These are phyloP conservation scores for Crenichthys baileyi DNA, from an alignment of 2,797 vertebrate species.

Conservation along the genomic window DNA sequence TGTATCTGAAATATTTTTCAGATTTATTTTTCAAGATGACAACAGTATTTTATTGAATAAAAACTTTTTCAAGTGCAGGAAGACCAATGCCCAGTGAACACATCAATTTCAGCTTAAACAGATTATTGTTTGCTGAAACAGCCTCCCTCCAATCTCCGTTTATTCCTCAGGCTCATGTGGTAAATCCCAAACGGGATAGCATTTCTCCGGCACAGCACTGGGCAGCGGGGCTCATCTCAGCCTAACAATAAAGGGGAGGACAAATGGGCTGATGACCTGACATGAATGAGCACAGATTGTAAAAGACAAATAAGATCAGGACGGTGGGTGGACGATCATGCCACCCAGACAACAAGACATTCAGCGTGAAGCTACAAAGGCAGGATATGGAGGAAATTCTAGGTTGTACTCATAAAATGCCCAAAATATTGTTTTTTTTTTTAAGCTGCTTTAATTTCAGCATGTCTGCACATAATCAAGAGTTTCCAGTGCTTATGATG, in stretches of 20 bases:
- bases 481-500: background rate
- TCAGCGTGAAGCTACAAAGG: conserved; percentile 27
- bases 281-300: conserved; percentile 53
- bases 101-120: conserved; percentile 17
- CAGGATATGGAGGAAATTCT: conserved; percentile 15
- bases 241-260: conserved; percentile 62
- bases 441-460: background rate
- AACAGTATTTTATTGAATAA: background rate
- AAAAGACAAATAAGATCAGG: conserved; percentile 60
- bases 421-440: background rate
- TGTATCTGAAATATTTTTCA: background rate
- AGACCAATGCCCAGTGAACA: background rate
- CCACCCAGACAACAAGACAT: conserved; percentile 34
- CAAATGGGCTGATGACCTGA: conserved; percentile 61
- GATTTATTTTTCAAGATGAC: background rate
- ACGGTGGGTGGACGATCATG: conserved; percentile 41
- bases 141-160: conserved; percentile 52
- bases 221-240: conserved; percentile 57
- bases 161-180: conserved; percentile 40
- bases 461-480: background rate
- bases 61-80: background rate
- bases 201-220: conserved; percentile 52
- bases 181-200: conserved; percentile 68
- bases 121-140: conserved; percentile 28
- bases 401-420: background rate